phyloP scores from a whole-genome alignment of 2,113 vertebrate genomes.

The Petrocephalus microphthalmus region DNA sequence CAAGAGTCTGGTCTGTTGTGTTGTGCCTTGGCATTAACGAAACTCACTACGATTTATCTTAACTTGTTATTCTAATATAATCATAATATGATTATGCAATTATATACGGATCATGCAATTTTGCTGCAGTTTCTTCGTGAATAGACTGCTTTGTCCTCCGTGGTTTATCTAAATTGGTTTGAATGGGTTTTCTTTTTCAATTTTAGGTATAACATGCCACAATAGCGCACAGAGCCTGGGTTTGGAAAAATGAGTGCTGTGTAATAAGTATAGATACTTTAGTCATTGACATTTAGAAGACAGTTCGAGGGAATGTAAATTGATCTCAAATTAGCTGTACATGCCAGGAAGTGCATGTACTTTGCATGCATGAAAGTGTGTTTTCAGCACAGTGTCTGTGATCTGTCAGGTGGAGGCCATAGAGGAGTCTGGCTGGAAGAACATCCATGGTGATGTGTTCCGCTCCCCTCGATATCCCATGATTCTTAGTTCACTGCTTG shows the following conservation, averaged over 20 bases:
- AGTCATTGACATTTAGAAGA: background rate
- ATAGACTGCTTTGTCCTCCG: background rate
- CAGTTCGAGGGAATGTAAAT: background rate
- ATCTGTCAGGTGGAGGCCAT: slow-evolving; percentile 84
- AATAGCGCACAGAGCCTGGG: background rate
- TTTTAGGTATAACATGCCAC: background rate
- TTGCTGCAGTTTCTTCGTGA: background rate
- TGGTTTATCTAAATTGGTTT: background rate
- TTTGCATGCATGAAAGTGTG: background rate
- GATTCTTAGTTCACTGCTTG: slow-evolving; percentile 94
- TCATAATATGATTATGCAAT: background rate
- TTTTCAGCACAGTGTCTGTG: background rate
- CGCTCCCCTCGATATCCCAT: slow-evolving; percentile 93
- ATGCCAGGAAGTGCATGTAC: no score
- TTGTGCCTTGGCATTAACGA: background rate
- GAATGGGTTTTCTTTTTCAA: background rate
- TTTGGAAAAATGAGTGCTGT: background rate
- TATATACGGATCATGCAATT: background rate
- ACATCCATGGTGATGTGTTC: slow-evolving; percentile 96
- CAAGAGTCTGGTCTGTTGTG: background rate
- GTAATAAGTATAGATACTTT: background rate
- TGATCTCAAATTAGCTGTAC: background rate
- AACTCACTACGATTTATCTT: background rate
- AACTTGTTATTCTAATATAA: background rate
- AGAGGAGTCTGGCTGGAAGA: slow-evolving; percentile 98